Evolutionary conservation across 2,797 vertebrate genomes (phyloP).

Genomic region (Enteromius treurensis): DNA sequence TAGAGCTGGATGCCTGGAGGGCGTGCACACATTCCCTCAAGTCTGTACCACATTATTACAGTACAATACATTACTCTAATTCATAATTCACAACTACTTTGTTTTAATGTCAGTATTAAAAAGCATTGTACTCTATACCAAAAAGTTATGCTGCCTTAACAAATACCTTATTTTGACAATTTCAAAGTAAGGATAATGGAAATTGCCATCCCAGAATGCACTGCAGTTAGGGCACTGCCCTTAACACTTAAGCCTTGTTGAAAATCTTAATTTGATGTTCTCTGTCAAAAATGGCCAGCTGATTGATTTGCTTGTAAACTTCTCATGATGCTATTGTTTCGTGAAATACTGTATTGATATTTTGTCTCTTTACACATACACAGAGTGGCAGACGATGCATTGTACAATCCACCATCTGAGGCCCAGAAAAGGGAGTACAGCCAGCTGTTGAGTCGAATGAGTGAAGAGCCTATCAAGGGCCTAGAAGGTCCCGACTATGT

Average conservation of each 20-base stretch:
- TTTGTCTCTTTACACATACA: not conserved
- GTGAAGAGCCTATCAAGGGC: constrained; percentile 76
- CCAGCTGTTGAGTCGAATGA: constrained; percentile 78
- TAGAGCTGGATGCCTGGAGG: constrained; percentile 92
- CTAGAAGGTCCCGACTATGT: constrained; percentile 88
- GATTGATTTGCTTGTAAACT: not conserved
- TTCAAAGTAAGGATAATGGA: not conserved
- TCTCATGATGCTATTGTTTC: not conserved
- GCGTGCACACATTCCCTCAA: constrained; percentile 77
- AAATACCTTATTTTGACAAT: not conserved
- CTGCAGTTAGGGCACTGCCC: not conserved
- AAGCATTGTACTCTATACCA: not conserved
- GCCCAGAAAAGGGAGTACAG: constrained; percentile 78
- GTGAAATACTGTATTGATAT: not conserved
- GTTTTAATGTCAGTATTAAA: not conserved
- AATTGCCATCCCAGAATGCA: not conserved
- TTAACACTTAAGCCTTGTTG: not conserved
- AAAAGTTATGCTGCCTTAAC: not conserved
- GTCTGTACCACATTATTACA: constrained; percentile 5
- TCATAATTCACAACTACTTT: not conserved
- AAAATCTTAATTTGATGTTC: not conserved
- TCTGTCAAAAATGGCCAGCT: not conserved
- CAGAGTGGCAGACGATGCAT: constrained; percentile 71
- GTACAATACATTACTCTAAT: not conserved
- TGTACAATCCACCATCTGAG: constrained; percentile 79